Evolutionary conservation across 1,140 invertebrate species (phyloP), one percentile per base, ranked within the genome.

Genomic region (Lethocerus indicus): DNA sequence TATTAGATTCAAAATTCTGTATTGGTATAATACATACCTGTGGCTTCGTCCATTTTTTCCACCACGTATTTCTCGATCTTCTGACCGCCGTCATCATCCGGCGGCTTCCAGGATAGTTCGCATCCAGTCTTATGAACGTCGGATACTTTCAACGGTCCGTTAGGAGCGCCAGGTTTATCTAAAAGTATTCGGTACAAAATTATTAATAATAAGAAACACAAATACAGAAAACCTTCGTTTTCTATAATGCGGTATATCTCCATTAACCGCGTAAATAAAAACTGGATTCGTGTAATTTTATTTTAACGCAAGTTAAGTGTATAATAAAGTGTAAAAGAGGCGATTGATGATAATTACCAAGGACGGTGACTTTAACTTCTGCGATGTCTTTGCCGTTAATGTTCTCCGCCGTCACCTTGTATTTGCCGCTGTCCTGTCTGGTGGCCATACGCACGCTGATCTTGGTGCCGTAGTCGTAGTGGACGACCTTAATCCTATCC

Each of bases 31-130:
- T 39, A 35, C 3, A 14, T 58, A 21, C 87, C 89, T 16, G 86
- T 89, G 32, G 79, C 79, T 64, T 93, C 83, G 64, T 97, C 92
- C 73, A 93, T 80, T 66, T 92, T 92, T 64, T 97, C 92, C 40
- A 96, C 81, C 14, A 91, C 66, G 60, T 96, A 98, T 51, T 83
- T 85, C 14, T 91, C 87, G 57, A 94, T 76, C 6, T 87, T 87
- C 57, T 83, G 78, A 9, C 88, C 87, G 27, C 87, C 87, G 61
- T 95, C 87, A 63, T 94, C 88, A 26, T 80, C 73, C 2, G 92
- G 92, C 54, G 87, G 85, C 56, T 80, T 86, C 91, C 91, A 95
- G 3, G 76, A 74, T 0, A 95, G 67, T 50, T 79, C 86, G 54
- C 81, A 85, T 26, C 86, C 86, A 52, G 91, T 80, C 1, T 85